Conservation (phyloP, 2,113 vertebrate species). For the Tragelaphus imberbis region DNA sequence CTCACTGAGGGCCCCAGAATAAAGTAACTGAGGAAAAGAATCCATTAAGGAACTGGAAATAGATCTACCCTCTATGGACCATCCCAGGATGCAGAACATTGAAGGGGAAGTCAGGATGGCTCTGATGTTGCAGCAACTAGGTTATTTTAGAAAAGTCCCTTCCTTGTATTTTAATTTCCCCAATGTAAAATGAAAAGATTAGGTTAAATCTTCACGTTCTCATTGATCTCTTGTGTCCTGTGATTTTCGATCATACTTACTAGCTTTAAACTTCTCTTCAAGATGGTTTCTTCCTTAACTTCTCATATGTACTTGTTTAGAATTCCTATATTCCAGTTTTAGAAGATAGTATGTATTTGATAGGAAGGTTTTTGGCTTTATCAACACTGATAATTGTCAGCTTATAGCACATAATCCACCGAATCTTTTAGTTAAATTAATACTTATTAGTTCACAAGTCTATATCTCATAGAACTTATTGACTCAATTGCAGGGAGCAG, state of each 20-base stretch:
- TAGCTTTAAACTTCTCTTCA: background rate
- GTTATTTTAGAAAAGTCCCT: background rate
- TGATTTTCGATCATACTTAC: background rate
- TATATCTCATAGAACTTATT: background rate
- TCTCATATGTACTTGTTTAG: background rate
- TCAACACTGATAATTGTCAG: background rate
- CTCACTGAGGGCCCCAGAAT: background rate
- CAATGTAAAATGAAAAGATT: background rate
- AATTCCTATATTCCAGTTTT: conserved; percentile 4
- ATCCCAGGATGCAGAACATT: background rate
- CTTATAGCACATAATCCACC: background rate
- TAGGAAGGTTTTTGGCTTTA: background rate
- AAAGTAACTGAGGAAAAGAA: background rate
- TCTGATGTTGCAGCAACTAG: background rate
- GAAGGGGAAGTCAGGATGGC: background rate
- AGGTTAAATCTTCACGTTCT: background rate
- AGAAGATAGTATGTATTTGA: background rate
- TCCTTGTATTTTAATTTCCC: background rate
- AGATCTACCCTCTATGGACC: background rate
- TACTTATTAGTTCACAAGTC: background rate
- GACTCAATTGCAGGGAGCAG: background rate
- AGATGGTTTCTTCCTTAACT: background rate
- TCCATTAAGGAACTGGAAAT: background rate
- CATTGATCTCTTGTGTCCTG: background rate
- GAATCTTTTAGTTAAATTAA: background rate